A percentile compares a stretch with the other conserved stretches of the same genome.
Evolutionary conservation across 2,113 vertebrate species (phyloP).

Genomic region (Pantherophis guttatus): DNA sequence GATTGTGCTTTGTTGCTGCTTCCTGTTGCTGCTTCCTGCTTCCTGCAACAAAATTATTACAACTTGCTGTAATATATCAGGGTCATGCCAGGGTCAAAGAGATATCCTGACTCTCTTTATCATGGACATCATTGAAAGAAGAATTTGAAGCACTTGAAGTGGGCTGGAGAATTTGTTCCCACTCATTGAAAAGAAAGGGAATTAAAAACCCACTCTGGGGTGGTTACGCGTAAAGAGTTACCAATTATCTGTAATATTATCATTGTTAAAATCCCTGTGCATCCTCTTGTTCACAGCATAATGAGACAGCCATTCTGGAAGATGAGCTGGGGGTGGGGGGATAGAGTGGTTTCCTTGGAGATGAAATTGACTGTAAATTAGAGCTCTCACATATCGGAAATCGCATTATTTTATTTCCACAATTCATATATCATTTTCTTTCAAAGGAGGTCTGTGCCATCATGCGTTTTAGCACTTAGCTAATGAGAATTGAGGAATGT

Average conservation of each 20-base stretch:
- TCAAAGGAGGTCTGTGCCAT: neutral
- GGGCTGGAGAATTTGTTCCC: neutral
- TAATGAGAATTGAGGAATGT: neutral
- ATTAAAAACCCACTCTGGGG: neutral
- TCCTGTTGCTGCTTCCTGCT: neutral
- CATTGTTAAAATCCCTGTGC: neutral
- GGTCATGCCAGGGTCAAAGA: neutral
- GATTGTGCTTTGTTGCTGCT: neutral
- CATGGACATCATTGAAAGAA: neutral
- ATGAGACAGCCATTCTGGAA: constrained; percentile 3
- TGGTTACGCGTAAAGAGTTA: neutral
- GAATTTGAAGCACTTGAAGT: neutral
- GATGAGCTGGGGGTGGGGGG: neutral
- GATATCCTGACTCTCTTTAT: constrained; percentile 8
- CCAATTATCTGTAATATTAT: constrained; percentile 16
- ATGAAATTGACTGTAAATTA: neutral
- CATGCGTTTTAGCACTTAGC: neutral
- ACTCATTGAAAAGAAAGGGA: neutral
- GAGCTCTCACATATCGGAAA: constrained; percentile 14
- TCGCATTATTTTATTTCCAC: neutral
- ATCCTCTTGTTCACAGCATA: neutral
- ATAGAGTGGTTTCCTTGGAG: constrained; percentile 8
- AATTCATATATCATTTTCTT: neutral
- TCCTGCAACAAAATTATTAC: neutral
- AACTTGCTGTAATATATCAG: neutral